phyloP scores from a whole-genome alignment of 2,113 vertebrate species.

The Pipra filicauda region DNA sequence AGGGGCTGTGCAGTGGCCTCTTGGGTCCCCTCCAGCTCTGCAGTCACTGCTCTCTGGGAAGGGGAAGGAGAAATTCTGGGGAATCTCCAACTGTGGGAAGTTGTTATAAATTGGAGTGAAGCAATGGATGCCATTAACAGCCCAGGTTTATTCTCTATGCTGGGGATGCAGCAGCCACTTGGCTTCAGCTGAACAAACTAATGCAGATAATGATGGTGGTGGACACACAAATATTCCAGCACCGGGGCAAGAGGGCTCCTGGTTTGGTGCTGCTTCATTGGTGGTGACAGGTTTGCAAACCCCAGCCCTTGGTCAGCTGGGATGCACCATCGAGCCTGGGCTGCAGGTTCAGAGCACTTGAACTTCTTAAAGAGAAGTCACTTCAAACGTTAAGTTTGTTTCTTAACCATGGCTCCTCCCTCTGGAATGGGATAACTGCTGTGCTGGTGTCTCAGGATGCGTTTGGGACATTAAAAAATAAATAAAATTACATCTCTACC shows the following conservation, averaged over 20 bases:
- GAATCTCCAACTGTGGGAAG: background rate
- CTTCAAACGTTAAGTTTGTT: background rate
- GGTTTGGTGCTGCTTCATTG: background rate
- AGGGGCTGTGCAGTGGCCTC: background rate
- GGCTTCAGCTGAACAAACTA: background rate
- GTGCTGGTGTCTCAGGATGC: background rate
- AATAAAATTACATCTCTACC: background rate
- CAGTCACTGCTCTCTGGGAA: background rate
- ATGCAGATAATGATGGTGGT: rapidly evolving
- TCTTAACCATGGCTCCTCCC: background rate
- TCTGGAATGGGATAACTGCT: background rate
- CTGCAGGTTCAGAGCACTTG: background rate
- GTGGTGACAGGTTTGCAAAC: background rate
- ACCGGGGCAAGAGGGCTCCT: background rate
- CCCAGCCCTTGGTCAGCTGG: background rate
- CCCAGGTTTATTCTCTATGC: background rate
- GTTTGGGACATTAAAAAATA: background rate
- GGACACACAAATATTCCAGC: background rate
- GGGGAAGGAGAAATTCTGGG: background rate
- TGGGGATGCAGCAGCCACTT: background rate
- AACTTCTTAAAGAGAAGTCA: background rate
- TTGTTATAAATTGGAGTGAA: background rate
- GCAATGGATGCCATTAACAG: background rate
- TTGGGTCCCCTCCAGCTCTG: background rate
- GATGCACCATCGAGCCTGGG: background rate